Percentiles rank a stretch among this genome's conserved stretches.
These are phyloP conservation scores for Tauraco erythrolophus DNA, from an alignment of 2,113 vertebrate genomes.

Conservation along the genomic window DNA sequence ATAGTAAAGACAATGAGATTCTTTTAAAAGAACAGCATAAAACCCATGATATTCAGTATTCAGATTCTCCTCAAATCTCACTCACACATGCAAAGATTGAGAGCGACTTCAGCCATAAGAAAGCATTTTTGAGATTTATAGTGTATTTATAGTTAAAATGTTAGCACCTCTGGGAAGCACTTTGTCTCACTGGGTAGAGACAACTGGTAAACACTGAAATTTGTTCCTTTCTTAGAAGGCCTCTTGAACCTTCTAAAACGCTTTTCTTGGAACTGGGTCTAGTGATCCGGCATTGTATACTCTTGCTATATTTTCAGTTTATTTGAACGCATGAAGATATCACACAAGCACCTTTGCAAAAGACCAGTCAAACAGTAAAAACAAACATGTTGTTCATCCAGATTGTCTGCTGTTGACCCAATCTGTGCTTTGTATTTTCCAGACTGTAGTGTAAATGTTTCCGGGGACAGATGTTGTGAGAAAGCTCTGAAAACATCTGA, in stretches of 20 bases:
- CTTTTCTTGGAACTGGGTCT: neutral
- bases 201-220: neutral
- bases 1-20: constrained; percentile 48
- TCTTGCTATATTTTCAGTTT: neutral
- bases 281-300: neutral
- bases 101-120: neutral
- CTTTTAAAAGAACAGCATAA: constrained; percentile 42
- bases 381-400: constrained; percentile 38
- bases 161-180: neutral
- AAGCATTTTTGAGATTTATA: neutral
- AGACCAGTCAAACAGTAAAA: constrained; percentile 51
- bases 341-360: constrained; percentile 7
- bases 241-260: neutral
- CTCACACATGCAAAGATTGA: neutral
- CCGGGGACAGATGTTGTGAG: constrained; percentile 39
- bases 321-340: neutral
- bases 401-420: constrained; percentile 59
- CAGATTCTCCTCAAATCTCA: constrained; percentile 2
- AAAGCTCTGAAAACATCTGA: neutral
- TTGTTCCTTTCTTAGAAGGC: neutral
- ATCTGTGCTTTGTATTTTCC: constrained; percentile 43
- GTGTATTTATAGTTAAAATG: neutral
- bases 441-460: constrained; percentile 49
- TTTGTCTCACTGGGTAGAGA: neutral
- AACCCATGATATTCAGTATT: neutral